Evolutionary conservation across 2,113 vertebrate species (phyloP).

Genomic region (Tupaia tana): DNA sequence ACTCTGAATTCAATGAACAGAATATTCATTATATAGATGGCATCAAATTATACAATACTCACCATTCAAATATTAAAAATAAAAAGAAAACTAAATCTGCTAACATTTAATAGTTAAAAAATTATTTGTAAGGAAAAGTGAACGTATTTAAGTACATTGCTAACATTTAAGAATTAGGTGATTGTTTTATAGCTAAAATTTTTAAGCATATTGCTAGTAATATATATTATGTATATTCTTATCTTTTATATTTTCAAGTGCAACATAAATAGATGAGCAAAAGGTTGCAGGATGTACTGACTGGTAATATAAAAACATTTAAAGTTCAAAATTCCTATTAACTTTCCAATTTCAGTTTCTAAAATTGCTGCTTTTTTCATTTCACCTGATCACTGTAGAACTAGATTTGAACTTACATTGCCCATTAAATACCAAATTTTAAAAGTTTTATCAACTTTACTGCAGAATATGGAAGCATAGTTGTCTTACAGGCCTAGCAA

Average conservation of each 20-base stretch:
- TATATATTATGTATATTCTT: background rate
- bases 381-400: slow-evolving; percentile 14
- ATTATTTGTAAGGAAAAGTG: background rate
- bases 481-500: background rate
- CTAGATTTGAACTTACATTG: background rate
- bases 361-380: slow-evolving; percentile 47
- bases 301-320: slow-evolving; percentile 37
- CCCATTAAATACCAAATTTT: slow-evolving; percentile 38
- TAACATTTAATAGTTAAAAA: background rate
- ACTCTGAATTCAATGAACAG: background rate
- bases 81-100: background rate
- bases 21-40: background rate
- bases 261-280: background rate
- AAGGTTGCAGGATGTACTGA: background rate
- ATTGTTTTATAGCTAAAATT: background rate
- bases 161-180: background rate
- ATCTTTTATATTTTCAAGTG: background rate
- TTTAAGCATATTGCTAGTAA: background rate
- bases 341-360: slow-evolving; percentile 54
- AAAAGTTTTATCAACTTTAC: slow-evolving; percentile 14
- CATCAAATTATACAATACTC: background rate
- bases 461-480: background rate
- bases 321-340: slow-evolving; percentile 62
- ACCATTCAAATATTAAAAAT: background rate
- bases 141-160: background rate